phyloP scores from a whole-genome alignment of 2,888 invertebrate species.

The Euzetes globulus region DNA sequence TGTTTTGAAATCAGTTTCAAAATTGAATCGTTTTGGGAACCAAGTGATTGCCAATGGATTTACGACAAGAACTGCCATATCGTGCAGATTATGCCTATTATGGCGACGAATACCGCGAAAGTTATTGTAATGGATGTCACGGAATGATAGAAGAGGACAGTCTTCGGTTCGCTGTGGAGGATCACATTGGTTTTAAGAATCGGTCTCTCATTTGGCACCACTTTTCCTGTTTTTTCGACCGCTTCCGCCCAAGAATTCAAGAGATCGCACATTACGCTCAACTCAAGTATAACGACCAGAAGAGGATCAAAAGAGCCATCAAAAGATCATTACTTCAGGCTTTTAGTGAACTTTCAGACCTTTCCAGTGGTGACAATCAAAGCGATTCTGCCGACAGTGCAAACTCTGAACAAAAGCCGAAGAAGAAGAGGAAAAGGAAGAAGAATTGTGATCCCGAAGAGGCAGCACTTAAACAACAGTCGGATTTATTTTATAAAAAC shows the following conservation, averaged over 20 bases:
- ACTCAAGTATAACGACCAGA: slow-evolving; percentile 74
- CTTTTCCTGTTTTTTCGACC: slow-evolving; percentile 72
- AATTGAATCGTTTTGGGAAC: no score
- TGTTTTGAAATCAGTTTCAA: no score
- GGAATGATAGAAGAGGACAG: slow-evolving; percentile 62
- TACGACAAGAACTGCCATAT: slow-evolving; percentile 56
- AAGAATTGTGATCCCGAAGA: no score
- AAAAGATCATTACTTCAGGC: no score
- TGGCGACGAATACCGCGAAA: slow-evolving; percentile 56
- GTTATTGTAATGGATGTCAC: slow-evolving; percentile 70
- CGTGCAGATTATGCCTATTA: slow-evolving; percentile 83
- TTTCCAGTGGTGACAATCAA: neutral
- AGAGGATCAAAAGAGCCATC: slow-evolving; percentile 54
- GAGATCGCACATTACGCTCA: slow-evolving; percentile 72
- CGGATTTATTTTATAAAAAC: slow-evolving; percentile 59
- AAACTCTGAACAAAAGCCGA: no score
- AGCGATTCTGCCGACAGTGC: neutral
- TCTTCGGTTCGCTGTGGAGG: slow-evolving; percentile 76
- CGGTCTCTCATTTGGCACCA: slow-evolving; percentile 73
- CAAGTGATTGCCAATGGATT: neutral
- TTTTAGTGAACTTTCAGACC: neutral
- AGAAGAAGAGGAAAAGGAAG: neutral
- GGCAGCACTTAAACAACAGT: slow-evolving; percentile 59
- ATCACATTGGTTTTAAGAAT: slow-evolving; percentile 54
- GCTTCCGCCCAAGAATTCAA: slow-evolving; percentile 64